Conservation (phyloP, 2,888 invertebrate species). For the Pyrrhia umbra region DNA sequence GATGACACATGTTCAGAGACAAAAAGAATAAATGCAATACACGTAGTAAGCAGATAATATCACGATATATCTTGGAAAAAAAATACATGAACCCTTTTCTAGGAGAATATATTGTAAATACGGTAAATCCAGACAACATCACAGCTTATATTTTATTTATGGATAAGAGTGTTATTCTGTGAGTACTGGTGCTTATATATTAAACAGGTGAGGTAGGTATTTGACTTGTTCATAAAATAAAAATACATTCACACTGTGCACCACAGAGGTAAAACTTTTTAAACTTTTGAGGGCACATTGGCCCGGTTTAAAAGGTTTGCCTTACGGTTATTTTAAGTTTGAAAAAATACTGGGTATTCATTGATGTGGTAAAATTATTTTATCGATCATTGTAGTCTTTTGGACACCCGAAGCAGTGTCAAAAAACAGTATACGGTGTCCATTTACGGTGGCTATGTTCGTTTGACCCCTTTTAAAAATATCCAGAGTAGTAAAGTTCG, state of each 20-base stretch:
- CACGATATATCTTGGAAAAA: not conserved
- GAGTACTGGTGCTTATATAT: slow-evolving; percentile 1
- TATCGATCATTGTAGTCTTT: no score
- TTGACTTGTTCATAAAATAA: not conserved
- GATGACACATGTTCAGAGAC: not conserved
- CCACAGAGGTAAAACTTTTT: not conserved
- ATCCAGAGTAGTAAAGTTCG: no score
- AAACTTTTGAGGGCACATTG: not conserved
- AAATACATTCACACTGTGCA: no score
- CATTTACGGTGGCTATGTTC: no score
- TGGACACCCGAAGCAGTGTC: no score
- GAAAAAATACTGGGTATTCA: no score
- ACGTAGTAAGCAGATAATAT: slow-evolving; percentile 28
- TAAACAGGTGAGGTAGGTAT: not conserved
- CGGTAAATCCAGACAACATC: slow-evolving; percentile 10
- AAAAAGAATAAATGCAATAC: slow-evolving; percentile 8
- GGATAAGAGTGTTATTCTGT: slow-evolving; percentile 8
- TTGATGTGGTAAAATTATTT: no score
- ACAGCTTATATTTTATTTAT: slow-evolving; percentile 42
- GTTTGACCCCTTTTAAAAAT: no score
- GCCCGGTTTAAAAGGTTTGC: not conserved
- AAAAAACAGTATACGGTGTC: no score
- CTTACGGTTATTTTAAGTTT: no score
- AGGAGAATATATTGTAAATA: slow-evolving; percentile 33
- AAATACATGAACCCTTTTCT: slow-evolving; percentile 12